Base-by-base conservation (phyloP, 2,888 invertebrate species). In the Saturnia japonica region DNA sequence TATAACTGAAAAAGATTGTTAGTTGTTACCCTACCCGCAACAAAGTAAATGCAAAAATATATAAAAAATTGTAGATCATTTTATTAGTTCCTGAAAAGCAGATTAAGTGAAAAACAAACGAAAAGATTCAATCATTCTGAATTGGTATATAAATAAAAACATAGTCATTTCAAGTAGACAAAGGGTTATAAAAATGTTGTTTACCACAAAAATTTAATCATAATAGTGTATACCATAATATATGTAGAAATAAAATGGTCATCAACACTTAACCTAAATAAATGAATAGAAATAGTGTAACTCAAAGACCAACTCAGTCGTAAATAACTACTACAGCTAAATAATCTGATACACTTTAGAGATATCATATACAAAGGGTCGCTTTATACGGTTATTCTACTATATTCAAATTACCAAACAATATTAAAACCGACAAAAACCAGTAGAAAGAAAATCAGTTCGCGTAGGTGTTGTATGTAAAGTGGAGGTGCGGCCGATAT, bases 401-500 rank as follows among this genome's bases (percentile, higher is more conserved):
- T 64, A 16, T 64, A 64, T 64, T 64, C 64, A 64, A 64, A 64
- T 64, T 64, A 42, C 69, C 14, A 42, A 69, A 69, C 43, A 40
- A 43, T 62, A 62, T 69, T 69, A 60, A 69, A 62, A 57, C 43
- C 64, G 42, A 68, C 34, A 42, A 64, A 67, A 54, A 19, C 43
- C 67, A 69, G 47, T 69, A 47, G 57, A n/a, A 57, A 60, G 54
- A 54, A 71, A 71, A 71, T 66, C 70, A 67, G 51, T 69, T 68
- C 57, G 45, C 42, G 71, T 72, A 74, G 72, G 73, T 74, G 71
- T 72, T 72, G 73, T 80, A 80, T 80, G 81, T 79, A 80, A 78
- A 78, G 75, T 72, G 75, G 74, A 79, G 80, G 80, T 75, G 78
- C 74, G 78, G 75, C 75, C 71, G 76, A 73, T 74, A 74, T 64